A percentile compares a stretch with the other conserved stretches of the same genome.
These are phyloP conservation scores for Salvator merianae DNA, from an alignment of 2,113 vertebrate genomes.

Conservation along the genomic window DNA sequence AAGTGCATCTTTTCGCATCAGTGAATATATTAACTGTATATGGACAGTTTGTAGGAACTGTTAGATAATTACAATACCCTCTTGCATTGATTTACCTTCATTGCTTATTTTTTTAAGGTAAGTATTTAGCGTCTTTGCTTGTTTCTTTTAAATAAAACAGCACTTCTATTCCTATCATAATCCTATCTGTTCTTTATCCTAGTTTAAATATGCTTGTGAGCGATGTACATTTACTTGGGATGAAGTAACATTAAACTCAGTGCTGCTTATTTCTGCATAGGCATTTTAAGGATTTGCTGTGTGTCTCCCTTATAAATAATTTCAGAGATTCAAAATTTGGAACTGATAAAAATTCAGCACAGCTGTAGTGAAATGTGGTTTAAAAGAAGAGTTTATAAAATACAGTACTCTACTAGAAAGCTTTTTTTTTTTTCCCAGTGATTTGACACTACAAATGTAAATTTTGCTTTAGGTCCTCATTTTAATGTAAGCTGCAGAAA, in stretches of 20 bases:
- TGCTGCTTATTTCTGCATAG: neutral
- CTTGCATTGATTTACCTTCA: too few species aligned
- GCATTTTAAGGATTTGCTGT: neutral
- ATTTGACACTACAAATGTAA: slow-evolving; percentile 20
- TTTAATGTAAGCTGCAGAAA: slow-evolving; percentile 13
- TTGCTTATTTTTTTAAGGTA: too few species aligned
- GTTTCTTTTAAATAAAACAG: neutral
- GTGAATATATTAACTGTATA: too few species aligned
- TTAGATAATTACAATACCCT: too few species aligned
- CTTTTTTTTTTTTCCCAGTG: neutral
- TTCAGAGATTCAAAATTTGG: neutral
- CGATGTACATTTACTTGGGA: neutral
- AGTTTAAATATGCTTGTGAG: slow-evolving; percentile 1
- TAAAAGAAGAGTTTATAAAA: slow-evolving; percentile 11
- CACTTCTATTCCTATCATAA: neutral
- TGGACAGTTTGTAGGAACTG: too few species aligned
- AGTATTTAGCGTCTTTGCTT: too few species aligned
- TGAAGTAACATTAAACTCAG: neutral
- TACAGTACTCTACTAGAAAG: neutral
- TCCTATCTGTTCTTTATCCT: neutral
- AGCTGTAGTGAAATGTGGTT: neutral
- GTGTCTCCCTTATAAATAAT: neutral
- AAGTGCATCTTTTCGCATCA: too few species aligned
- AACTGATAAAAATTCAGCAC: slow-evolving; percentile 4
- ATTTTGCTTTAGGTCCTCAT: slow-evolving; percentile 28